These are phyloP conservation scores for Myopa testacea DNA, from an alignment of 2,888 invertebrate genomes.

Conservation along the genomic window DNA sequence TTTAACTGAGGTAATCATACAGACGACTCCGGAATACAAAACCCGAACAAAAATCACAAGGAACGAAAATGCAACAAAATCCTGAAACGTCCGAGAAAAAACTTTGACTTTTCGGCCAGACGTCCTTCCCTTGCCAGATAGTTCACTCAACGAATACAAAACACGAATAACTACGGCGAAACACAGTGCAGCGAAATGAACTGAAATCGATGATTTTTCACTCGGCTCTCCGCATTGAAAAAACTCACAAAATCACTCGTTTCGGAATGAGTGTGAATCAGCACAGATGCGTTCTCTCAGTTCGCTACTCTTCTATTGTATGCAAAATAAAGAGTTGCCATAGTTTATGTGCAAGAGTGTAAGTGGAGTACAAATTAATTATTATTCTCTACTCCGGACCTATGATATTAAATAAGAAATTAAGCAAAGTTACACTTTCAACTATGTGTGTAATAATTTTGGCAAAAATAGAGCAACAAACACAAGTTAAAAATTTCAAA, in stretches of 20 bases:
- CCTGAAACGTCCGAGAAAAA: slow-evolving; percentile 46
- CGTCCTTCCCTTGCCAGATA: background rate
- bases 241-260: slow-evolving; percentile 14
- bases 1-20: slow-evolving; percentile 3
- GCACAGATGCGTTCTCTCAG: background rate
- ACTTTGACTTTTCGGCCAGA: background rate
- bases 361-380: no score
- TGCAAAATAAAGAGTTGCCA: slow-evolving; percentile 8
- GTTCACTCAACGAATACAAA: slow-evolving; percentile 30
- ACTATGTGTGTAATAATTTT: no score
- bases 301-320: background rate
- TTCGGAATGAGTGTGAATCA: slow-evolving; percentile 11
- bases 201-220: slow-evolving; percentile 32
- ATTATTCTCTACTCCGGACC: no score
- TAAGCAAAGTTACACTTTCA: no score
- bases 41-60: no score
- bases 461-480: no score
- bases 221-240: background rate
- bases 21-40: no score
- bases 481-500: no score
- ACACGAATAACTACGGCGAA: slow-evolving; percentile 27
- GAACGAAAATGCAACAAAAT: slow-evolving; percentile 36
- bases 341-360: no score
- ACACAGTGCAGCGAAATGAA: slow-evolving; percentile 14
- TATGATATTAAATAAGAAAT: no score